Evolutionary conservation across 2,888 invertebrate genomes (phyloP).

Genomic region (Eudemis profundana): DNA sequence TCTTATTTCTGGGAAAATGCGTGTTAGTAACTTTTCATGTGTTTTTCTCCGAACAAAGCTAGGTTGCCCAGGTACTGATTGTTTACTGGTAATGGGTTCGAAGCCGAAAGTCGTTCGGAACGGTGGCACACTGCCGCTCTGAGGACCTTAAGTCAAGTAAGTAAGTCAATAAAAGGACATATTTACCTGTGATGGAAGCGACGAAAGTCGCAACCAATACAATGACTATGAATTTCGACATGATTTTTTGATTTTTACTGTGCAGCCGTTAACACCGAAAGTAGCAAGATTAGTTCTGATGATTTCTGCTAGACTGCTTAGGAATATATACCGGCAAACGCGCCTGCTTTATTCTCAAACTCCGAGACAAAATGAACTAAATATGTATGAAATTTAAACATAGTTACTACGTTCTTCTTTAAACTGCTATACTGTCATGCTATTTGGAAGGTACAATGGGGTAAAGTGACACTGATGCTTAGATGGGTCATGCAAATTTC

Average conservation of each 20-base stretch:
- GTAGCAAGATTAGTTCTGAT: slow-evolving; percentile 18
- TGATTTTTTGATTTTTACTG: slow-evolving; percentile 8
- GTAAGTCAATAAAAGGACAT: not conserved
- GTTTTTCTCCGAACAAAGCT: too few relatives aligned
- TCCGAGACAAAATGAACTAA: not conserved
- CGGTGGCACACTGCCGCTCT: too few relatives aligned
- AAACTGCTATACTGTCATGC: too few relatives aligned
- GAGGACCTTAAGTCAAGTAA: not conserved
- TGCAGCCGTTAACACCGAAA: slow-evolving; percentile 8
- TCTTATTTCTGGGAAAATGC: too few relatives aligned
- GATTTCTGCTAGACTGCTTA: not conserved
- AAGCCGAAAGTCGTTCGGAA: too few relatives aligned
- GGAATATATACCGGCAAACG: slow-evolving; percentile 23
- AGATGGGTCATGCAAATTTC: too few relatives aligned
- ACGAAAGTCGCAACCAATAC: slow-evolving; percentile 25
- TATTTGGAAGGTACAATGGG: not conserved
- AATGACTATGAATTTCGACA: slow-evolving; percentile 32
- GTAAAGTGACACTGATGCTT: not conserved
- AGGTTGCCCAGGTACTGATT: too few relatives aligned
- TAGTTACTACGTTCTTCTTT: not conserved
- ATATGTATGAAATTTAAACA: not conserved
- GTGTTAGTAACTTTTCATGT: too few relatives aligned
- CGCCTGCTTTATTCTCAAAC: not conserved
- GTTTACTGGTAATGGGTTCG: too few relatives aligned
- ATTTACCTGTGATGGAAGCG: slow-evolving; percentile 24